Evolutionary conservation across 2,888 invertebrate species (phyloP), one percentile per base, ranked within the genome.

Genomic region (Microplitis deprimator): DNA sequence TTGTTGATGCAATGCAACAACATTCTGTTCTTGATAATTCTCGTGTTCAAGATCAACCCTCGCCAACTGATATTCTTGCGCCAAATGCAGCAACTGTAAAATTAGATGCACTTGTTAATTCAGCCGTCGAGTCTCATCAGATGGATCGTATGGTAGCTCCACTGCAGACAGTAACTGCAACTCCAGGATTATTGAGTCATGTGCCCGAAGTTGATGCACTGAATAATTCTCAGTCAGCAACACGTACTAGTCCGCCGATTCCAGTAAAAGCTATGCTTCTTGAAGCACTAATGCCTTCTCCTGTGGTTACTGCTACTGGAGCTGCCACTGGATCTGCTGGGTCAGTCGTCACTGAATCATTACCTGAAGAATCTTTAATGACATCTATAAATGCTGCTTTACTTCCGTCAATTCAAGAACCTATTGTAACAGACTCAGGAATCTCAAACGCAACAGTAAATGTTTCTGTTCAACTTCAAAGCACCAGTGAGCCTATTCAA

Each of bases 251-350:
- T 67, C 92, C 93, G 67, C 91, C 92, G 1, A 92, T 93, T 40
- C 93, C 94, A 40, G 94, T 94, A 82, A 95, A 95, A 82, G 94
- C 93, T n/a, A 94, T 95, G 92, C 92, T 95, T 67, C 91, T 95
- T 74, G 94, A 94, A 86, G 95, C 95, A 2, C 78, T 87, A 6
- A 83, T 87, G 81, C 89, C 88, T 0, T 76, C 77, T 7, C 62
- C 76, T 8, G 70, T 76, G 68, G 74, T 75, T 13, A 61, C 40
- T 40, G n/a, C 40, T 13, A 62, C 10, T 39, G 61, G 61, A 1
- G 62, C 75, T 75, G 60, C 69, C 76, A 72, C 72, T 83, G 76
- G 71, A 81, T 7, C 75, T 82, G 82, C 73, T 5, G 13, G 10
- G 80, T 79, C 10, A 85, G 84, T 3, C 80, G 5, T 65, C 6